Percentiles rank a stretch among this genome's conserved stretches.
Evolutionary conservation across 2,888 invertebrate species (phyloP).

Genomic region (Agrochola litura): DNA sequence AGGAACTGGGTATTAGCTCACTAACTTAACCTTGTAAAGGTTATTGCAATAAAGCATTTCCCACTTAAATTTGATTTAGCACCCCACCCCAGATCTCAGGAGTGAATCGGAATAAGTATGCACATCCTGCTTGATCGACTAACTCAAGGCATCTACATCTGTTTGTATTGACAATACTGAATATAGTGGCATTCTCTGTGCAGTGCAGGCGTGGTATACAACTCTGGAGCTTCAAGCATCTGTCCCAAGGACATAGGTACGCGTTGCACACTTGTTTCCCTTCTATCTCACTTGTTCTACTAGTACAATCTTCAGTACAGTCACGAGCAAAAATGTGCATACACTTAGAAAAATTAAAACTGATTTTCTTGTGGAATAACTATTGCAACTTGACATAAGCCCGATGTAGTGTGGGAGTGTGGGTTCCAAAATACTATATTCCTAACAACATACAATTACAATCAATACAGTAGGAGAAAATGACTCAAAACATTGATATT

Average conservation of each 20-base stretch:
- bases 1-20: neutral
- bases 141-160: slow-evolving; percentile 45
- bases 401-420: too few species aligned
- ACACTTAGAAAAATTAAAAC: too few species aligned
- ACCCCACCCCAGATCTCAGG: slow-evolving; percentile 51
- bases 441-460: too few species aligned
- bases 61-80: slow-evolving; percentile 59
- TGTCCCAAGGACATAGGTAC: slow-evolving; percentile 21
- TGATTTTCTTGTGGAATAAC: too few species aligned
- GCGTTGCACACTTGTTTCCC: slow-evolving; percentile 4
- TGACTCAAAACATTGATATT: too few species aligned
- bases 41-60: slow-evolving; percentile 51
- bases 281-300: neutral
- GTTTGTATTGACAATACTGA: slow-evolving; percentile 42
- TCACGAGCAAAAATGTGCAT: too few species aligned
- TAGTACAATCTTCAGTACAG: too few species aligned
- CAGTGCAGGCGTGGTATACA: slow-evolving; percentile 10
- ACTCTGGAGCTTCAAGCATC: neutral
- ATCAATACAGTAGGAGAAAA: neutral
- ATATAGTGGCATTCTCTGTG: slow-evolving; percentile 24
- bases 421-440: too few species aligned
- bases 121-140: slow-evolving; percentile 57
- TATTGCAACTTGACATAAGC: too few species aligned
- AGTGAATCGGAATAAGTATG: slow-evolving; percentile 58
- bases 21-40: slow-evolving; percentile 29